Percentiles rank a stretch among this genome's conserved stretches.
Conservation (phyloP, 2,113 vertebrate genomes). For the Dipodomys ordii region DNA sequence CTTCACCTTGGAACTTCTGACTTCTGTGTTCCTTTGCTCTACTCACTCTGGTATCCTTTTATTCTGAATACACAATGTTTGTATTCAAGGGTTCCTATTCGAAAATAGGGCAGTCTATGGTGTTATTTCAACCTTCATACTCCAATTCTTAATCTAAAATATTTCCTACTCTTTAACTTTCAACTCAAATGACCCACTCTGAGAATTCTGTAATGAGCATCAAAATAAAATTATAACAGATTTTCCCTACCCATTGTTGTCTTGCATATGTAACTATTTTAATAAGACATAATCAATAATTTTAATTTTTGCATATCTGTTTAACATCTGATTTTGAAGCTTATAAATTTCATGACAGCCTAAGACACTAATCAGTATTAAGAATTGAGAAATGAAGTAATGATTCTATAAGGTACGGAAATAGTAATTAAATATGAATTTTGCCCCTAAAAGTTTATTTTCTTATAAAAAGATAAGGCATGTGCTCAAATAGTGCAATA, state of each 20-base stretch:
- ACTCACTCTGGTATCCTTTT: neutral
- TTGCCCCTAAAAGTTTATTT: constrained; percentile 21
- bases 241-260: neutral
- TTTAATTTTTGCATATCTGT: constrained; percentile 45
- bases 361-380: neutral
- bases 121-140: neutral
- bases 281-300: neutral
- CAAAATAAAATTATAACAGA: neutral
- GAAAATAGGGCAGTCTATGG: neutral
- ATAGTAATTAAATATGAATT: constrained; percentile 23
- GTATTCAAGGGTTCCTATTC: neutral
- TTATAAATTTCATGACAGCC: neutral
- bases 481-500: neutral
- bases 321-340: constrained; percentile 23
- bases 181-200: neutral
- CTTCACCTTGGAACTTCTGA: neutral
- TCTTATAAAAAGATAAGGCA: neutral
- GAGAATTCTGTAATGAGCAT: constrained; percentile 14
- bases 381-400: constrained; percentile 37
- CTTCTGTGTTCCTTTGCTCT: neutral
- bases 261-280: neutral
- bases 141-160: neutral
- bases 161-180: neutral
- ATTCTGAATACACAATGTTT: constrained; percentile 6
- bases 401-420: constrained; percentile 22